A percentile compares a stretch with the other conserved stretches of the same genome.
Evolutionary conservation across 2,113 vertebrate genomes (phyloP).

Genomic region (Bambusicola thoracicus): DNA sequence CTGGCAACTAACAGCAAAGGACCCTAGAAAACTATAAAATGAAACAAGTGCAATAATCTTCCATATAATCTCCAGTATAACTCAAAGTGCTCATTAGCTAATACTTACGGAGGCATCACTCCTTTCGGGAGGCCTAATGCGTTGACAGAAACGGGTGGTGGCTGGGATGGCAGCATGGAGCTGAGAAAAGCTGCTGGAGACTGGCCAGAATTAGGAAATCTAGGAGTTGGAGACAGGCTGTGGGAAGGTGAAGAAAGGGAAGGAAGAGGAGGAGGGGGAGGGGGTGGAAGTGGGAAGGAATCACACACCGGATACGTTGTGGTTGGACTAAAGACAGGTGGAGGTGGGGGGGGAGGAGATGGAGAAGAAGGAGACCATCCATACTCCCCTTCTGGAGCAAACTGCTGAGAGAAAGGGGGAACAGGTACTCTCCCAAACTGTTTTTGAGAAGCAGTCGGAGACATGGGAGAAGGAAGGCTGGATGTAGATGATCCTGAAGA

Average conservation of each 20-base stretch:
- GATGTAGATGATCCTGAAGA: constrained; percentile 91
- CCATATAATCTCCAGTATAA: neutral
- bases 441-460: constrained; percentile 85
- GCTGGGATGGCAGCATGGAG: constrained; percentile 88
- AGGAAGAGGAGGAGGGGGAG: constrained; percentile 82
- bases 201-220: constrained; percentile 75
- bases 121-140: constrained; percentile 93
- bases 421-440: constrained; percentile 80
- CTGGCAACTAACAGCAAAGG: neutral
- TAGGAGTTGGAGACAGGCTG: constrained; percentile 73
- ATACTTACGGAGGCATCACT: constrained; percentile 82
- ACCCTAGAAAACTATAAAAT: neutral
- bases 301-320: constrained; percentile 67
- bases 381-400: constrained; percentile 79
- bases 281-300: constrained; percentile 84
- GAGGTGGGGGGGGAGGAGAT: constrained; percentile 92
- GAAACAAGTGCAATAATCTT: neutral
- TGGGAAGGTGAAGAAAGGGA: constrained; percentile 68
- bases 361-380: constrained; percentile 87
- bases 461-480: constrained; percentile 89
- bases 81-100: neutral
- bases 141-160: constrained; percentile 82
- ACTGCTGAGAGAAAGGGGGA: constrained; percentile 79
- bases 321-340: constrained; percentile 87
- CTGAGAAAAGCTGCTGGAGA: constrained; percentile 93